Conservation (phyloP, 2,888 invertebrate species). For the Stenotaenia linearis region DNA sequence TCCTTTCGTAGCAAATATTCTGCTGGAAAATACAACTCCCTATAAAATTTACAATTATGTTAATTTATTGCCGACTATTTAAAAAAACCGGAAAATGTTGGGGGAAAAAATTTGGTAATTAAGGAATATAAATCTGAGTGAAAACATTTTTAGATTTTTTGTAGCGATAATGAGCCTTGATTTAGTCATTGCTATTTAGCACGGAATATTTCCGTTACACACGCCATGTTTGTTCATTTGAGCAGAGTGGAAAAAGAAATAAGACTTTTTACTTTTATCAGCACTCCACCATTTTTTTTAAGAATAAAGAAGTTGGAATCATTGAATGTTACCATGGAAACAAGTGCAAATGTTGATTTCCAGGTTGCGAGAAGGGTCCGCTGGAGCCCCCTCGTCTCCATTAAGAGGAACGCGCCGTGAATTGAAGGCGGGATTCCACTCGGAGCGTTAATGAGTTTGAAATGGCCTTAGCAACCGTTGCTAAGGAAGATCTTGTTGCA, state of each 20-base stretch:
- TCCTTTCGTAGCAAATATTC: no score
- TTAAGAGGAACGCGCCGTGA: conserved; percentile 21
- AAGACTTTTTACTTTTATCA: not conserved
- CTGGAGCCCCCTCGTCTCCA: conserved; percentile 23
- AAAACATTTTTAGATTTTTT: conserved; percentile 6
- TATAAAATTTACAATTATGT: not conserved
- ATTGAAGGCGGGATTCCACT: conserved; percentile 16
- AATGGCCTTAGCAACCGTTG: conserved; percentile 10
- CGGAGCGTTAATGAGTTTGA: conserved; percentile 23
- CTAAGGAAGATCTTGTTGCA: conserved; percentile 7
- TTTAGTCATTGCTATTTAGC: conserved; percentile 2
- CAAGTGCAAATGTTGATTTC: conserved; percentile 21
- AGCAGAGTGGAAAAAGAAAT: not conserved
- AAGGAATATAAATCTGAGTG: not conserved
- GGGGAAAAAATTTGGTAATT: not conserved
- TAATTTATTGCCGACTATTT: not conserved
- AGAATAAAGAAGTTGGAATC: not conserved
- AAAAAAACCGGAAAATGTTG: not conserved
- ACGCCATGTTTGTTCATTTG: conserved; percentile 24
- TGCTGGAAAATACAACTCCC: no score
- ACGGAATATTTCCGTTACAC: conserved; percentile 1
- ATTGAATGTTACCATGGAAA: conserved; percentile 13
- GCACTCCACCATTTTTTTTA: not conserved
- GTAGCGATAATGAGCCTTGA: not conserved
- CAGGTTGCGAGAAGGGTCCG: not conserved